These are phyloP conservation scores for Sinosuthora webbiana DNA, from an alignment of 2,113 vertebrate species.

Conservation along the genomic window DNA sequence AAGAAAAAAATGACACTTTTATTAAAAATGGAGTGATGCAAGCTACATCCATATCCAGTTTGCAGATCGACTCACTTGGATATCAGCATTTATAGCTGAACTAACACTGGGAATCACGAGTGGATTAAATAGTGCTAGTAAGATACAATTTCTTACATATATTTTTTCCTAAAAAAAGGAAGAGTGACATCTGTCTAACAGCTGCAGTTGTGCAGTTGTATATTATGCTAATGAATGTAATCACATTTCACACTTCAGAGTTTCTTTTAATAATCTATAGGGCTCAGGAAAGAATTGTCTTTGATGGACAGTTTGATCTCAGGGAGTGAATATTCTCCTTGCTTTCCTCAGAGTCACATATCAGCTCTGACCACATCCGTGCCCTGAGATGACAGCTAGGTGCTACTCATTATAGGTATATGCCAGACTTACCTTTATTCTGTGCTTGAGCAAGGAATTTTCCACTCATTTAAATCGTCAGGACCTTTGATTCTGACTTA, in stretches of 20 bases:
- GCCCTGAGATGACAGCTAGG: background rate
- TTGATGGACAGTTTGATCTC: background rate
- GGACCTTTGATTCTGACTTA: background rate
- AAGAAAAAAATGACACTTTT: background rate
- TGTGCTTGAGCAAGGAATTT: background rate
- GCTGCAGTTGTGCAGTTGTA: background rate
- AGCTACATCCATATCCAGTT: background rate
- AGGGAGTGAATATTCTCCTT: background rate
- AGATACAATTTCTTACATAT: background rate
- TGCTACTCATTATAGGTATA: rapidly evolving
- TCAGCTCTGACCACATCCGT: background rate
- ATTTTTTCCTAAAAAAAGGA: background rate
- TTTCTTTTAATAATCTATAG: background rate
- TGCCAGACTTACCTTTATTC: background rate
- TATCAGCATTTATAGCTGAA: background rate
- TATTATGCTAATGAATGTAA: background rate
- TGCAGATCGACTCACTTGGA: background rate
- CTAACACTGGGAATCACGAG: background rate
- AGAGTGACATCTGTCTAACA: background rate
- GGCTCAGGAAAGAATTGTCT: background rate
- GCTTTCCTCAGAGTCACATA: background rate
- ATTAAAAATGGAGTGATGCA: background rate
- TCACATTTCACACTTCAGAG: background rate
- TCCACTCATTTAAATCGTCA: background rate
- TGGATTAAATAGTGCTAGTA: background rate